A percentile compares a stretch with the other conserved stretches of the same genome.
Evolutionary conservation across 2,113 vertebrate genomes (phyloP).

Genomic region (Vombatus ursinus): DNA sequence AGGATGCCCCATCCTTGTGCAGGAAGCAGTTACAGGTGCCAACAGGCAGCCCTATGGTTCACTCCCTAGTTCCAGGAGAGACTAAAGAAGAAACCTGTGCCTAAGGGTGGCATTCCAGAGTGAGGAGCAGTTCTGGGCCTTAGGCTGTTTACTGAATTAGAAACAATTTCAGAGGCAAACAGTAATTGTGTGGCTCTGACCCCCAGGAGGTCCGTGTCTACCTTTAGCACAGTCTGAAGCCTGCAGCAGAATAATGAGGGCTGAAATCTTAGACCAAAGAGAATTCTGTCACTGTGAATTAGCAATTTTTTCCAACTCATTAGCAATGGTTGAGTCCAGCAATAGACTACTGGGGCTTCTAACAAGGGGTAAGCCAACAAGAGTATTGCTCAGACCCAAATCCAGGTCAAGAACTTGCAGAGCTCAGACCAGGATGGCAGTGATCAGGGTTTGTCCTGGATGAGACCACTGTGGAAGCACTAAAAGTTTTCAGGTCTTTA

Average conservation of each 20-base stretch:
- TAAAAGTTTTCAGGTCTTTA: not conserved
- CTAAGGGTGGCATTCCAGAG: not conserved
- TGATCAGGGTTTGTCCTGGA: not conserved
- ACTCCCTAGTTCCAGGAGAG: not conserved
- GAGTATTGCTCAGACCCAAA: not conserved
- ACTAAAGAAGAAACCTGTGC: not conserved
- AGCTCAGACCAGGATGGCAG: not conserved
- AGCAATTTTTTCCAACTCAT: not conserved
- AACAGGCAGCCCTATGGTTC: not conserved
- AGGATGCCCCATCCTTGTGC: not conserved
- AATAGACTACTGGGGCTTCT: not conserved
- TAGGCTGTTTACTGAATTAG: not conserved
- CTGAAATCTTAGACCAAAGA: not conserved
- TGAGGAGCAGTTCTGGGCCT: not conserved
- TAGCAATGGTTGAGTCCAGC: too few species aligned
- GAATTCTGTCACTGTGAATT: not conserved
- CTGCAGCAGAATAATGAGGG: not conserved
- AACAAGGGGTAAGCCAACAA: not conserved
- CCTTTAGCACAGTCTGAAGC: not conserved
- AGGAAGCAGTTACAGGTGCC: not conserved
- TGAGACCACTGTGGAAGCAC: not conserved
- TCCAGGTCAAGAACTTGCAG: not conserved
- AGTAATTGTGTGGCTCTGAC: not conserved
- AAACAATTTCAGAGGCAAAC: not conserved
- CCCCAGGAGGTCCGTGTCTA: not conserved